Base-by-base conservation (phyloP, 2,113 vertebrate species). In the Bothrops jararaca region DNA sequence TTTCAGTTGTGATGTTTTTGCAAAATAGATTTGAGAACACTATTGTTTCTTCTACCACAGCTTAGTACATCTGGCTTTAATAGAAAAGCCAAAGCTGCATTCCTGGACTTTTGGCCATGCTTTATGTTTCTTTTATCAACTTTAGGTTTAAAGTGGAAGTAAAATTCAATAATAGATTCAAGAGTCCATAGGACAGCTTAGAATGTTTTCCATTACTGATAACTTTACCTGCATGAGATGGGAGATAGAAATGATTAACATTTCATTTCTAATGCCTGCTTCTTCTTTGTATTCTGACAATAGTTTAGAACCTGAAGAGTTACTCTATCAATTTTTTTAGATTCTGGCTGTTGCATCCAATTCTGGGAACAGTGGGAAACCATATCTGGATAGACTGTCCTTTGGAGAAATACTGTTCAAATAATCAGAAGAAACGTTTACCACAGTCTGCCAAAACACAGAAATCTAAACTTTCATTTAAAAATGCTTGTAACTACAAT, bases 71-170 rank as follows among this genome's bases (percentile, higher is more conserved):
- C 13, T 96, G 95, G 92, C 89, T 39, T 1, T 85, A 94, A 95
- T 95, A 95, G 91, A 96, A 87, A 88, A 93, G 92, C 90, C 52
- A 34, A 94, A 56, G 95, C 92, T 85, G 89, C 92, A 80, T 96
- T 93, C 96, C 95, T 94, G 87, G 10, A 96, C 88, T 95, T 95
- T 96, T 96, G 96, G 96, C 95, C 90, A 89, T 91, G 53, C 88
- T 93, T 96, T 85, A 85, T 64, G 54, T 57, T 92, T 91, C 92
- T 93, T 90, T 88, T 89, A 92, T 95, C 90, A 96, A 92, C 90
- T 13, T n/a, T 45, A 64, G 93, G 89, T 91, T 91, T 89, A 86
- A 92, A 91, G 42, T 39, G 26, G 48, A 88, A 86, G 92, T 60
- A 45, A 95, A 93, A 91, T 85, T 91, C 85, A 57, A 93, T 93